phyloP scores from a whole-genome alignment of 1,140 invertebrate genomes.

The Pogonomyrmex californicus region DNA sequence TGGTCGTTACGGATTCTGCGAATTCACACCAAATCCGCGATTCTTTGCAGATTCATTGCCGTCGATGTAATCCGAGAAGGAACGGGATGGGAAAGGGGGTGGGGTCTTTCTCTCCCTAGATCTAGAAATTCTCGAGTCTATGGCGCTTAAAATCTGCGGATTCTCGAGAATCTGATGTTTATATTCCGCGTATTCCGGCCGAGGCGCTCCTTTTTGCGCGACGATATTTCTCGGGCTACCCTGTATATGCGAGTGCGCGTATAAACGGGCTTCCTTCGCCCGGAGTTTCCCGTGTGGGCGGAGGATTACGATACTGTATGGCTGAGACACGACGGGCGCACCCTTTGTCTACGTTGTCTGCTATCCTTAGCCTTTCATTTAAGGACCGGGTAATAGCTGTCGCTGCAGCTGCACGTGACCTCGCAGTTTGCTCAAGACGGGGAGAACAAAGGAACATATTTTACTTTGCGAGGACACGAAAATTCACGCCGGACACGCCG shows the following conservation, averaged over 20 bases:
- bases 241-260: conserved; percentile 41
- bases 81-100: too few relatives aligned
- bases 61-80: background rate
- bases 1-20: background rate
- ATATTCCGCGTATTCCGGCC: background rate
- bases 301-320: conserved; percentile 76
- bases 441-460: conserved; percentile 3
- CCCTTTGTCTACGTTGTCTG: conserved; percentile 53
- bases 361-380: conserved; percentile 54
- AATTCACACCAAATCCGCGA: background rate
- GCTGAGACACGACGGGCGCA: conserved; percentile 69
- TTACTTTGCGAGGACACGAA: background rate
- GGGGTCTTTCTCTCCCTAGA: background rate
- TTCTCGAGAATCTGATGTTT: conserved; percentile 21
- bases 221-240: conserved; percentile 17
- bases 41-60: background rate
- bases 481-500: conserved; percentile 11
- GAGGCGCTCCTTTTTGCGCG: background rate
- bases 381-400: conserved; percentile 58
- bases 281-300: conserved; percentile 69
- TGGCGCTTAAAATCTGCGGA: conserved; percentile 16
- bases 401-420: conserved; percentile 51
- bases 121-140: conserved; percentile 10
- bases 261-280: conserved; percentile 59
- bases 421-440: background rate